These are phyloP conservation scores for Phrynocephalus forsythii DNA, from an alignment of 2,797 vertebrate species.

Conservation along the genomic window DNA sequence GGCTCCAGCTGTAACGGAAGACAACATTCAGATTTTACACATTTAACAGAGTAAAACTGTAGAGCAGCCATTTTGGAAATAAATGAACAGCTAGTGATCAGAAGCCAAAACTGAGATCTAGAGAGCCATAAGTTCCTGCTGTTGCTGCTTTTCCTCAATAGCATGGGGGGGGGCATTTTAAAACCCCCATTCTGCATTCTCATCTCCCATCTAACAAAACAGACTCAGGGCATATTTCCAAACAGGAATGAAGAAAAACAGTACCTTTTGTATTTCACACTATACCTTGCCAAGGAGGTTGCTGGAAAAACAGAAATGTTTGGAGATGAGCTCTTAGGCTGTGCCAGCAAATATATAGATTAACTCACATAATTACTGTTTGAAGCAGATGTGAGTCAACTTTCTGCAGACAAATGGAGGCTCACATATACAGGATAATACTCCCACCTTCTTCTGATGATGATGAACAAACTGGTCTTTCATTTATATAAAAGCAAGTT, in stretches of 20 bases:
- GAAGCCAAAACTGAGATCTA: constrained; percentile 64
- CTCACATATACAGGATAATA: neutral
- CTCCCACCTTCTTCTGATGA: neutral
- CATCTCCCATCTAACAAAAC: constrained; percentile 28
- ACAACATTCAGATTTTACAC: constrained; percentile 57
- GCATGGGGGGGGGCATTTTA: constrained; percentile 52
- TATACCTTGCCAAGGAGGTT: neutral
- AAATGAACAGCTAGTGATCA: constrained; percentile 59
- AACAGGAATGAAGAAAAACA: neutral
- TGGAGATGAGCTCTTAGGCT: neutral
- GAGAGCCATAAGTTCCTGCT: constrained; percentile 60
- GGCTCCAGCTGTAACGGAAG: constrained; percentile 46
- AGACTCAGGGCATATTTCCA: constrained; percentile 17
- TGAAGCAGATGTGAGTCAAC: constrained; percentile 16
- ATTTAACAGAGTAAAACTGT: constrained; percentile 61
- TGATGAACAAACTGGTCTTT: neutral
- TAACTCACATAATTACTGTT: neutral
- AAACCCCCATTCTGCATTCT: constrained; percentile 53
- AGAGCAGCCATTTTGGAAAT: constrained; percentile 62
- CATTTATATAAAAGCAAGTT: neutral
- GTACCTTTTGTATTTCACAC: neutral
- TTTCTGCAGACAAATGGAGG: neutral
- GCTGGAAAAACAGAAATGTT: constrained; percentile 3
- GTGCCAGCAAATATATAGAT: neutral
- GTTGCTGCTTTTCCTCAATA: constrained; percentile 63